Percentiles rank a stretch among this genome's conserved stretches.
Evolutionary conservation across 30 jellyfish, hydroid and myxozoan species (phyloP).

Genomic region (Pelagia noctiluca): DNA sequence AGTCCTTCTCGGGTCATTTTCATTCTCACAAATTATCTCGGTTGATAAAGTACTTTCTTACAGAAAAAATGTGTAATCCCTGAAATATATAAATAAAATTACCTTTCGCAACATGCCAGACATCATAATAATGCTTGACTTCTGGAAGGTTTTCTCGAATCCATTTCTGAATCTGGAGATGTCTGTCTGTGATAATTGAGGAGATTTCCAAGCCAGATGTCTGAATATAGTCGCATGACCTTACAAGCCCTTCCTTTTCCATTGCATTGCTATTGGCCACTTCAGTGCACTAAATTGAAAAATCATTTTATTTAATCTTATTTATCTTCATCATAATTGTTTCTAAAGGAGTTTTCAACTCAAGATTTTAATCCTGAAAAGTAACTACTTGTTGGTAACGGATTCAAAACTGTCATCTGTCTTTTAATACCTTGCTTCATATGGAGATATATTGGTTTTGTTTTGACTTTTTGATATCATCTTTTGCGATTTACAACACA

Average conservation of each 20-base stretch:
- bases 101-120: conserved; percentile 19
- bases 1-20: too few species aligned
- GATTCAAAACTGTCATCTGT: too few species aligned
- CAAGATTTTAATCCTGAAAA: background rate
- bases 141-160: conserved; percentile 21
- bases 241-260: conserved; percentile 13
- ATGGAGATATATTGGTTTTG: too few species aligned
- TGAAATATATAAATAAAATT: background rate
- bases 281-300: background rate
- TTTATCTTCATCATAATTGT: background rate
- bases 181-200: conserved; percentile 4
- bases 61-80: too few species aligned
- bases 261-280: conserved; percentile 27
- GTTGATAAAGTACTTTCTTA: too few species aligned
- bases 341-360: conserved; percentile 1
- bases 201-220: background rate
- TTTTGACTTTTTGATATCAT: too few species aligned
- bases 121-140: conserved; percentile 14
- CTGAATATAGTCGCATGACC: conserved; percentile 1
- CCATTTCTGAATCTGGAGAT: conserved; percentile 17
- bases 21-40: too few species aligned
- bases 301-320: background rate
- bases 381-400: too few species aligned
- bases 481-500: too few species aligned
- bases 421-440: too few species aligned